Base-by-base conservation (phyloP, 1,140 invertebrate genomes). In the Drosophila ercepeae region DNA sequence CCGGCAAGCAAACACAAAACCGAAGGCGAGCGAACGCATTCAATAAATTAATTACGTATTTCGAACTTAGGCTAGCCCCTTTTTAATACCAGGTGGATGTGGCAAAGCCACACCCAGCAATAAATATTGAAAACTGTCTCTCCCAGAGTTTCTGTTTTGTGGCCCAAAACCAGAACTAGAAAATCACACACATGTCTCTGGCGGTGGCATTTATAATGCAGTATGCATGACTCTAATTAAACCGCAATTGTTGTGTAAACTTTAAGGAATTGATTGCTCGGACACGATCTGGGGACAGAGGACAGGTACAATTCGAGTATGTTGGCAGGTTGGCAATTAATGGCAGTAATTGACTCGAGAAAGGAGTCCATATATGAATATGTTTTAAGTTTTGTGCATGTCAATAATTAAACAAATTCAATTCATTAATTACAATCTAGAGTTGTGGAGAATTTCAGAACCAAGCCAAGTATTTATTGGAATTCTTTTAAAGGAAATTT, bases 1-100 rank as follows among this genome's bases (percentile, higher is more conserved):
- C 76, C 54, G 49, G 45, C 32, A 42, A 21, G 49, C 53, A 52
- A 3, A 51, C 60, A 39, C 32, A 45, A 72, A 72, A 64, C 75
- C 53, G 67, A 81, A 82, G 82, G 68, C 73, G 45, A 55, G 52
- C 29, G 65, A 71, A 39, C 59, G 71, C 67, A 70, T 65, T 88
- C 68, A 86, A 86, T 86, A 86, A 88, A 86, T 88, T 86, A 86
- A 86, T 81, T 86, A 74, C 77, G 63, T 60, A 67, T 53, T 70
- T 75, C 76, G 60, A 70, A 52, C 63, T 73, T 61, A 69, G 84
- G 76, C 65, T 75, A 81, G 64, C 54, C 67, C 67, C 68, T 71
- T 63, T 72, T 72, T 63, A 57, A 45, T 72, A 27, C 59, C 59
- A 42, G 39, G 39, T 42, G 39, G 16, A 42, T 42, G 16, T 42